Evolutionary conservation across 2,113 vertebrate species (phyloP).

Genomic region (Phyllostomus hastatus): DNA sequence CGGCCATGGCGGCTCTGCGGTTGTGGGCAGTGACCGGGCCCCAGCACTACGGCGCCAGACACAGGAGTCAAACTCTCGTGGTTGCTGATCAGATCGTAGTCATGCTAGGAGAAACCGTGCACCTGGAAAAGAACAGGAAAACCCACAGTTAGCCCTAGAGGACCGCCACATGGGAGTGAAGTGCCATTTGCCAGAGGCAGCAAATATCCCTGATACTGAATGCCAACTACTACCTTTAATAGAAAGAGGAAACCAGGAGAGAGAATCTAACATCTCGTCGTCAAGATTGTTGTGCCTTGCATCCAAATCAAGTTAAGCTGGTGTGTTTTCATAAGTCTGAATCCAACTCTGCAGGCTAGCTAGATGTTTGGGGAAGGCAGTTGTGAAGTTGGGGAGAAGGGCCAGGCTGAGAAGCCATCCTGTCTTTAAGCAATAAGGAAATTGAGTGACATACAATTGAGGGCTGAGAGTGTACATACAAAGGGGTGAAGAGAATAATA

Average conservation of each 20-base stretch:
- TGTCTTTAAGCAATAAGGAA: not conserved
- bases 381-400: not conserved
- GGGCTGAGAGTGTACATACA: not conserved
- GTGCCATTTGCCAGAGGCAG: not conserved
- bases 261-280: not conserved
- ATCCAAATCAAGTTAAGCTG: not conserved
- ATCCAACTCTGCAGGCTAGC: not conserved
- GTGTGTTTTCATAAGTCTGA: not conserved
- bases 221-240: not conserved
- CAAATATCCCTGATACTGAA: not conserved
- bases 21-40: not conserved
- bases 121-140: slow-evolving; percentile 65
- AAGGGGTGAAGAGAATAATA: not conserved
- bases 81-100: slow-evolving; percentile 66
- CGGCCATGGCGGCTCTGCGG: slow-evolving; percentile 70
- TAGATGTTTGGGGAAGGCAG: not conserved
- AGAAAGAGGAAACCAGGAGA: not conserved
- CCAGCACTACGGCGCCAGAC: not conserved
- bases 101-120: slow-evolving; percentile 74
- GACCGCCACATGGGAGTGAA: not conserved
- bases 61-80: not conserved
- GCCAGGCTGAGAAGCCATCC: not conserved
- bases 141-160: not conserved
- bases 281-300: not conserved
- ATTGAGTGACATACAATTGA: not conserved